Base-by-base conservation (phyloP, 2,797 vertebrate species). In the Telmatherina bonti region DNA sequence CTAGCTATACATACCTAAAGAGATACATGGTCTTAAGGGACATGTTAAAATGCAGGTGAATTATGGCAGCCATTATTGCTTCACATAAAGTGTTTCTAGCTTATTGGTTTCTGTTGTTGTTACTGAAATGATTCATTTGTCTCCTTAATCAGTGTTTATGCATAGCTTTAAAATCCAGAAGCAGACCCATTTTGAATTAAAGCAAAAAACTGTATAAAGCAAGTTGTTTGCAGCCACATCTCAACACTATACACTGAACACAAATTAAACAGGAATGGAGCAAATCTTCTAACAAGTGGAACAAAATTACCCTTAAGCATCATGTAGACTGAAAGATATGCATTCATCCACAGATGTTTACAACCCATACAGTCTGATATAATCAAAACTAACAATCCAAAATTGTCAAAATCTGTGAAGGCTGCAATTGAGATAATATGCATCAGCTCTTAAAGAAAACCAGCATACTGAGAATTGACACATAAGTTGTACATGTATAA, bases 11-110 rank as follows among this genome's bases (percentile, higher is more conserved):
- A 51, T 36, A 16, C 58, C 69, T 47, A 67, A 60, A 76, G 56
- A 74, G 49, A 81, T 59, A 51, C 24, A 2, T 10, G 41, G 66
- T 78, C 74, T 82, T 74, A 30, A 67, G 72, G 81, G 79, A 78
- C 36, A 73, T 60, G 58, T 72, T 72, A 70, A 72, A 62, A 63
- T 67, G 29, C 13, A 20, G 3, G 41, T 88, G 88, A 91, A 67
- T 88, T 85, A 88, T 85, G 54, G 75, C 47, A 59, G 41, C 76
- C 71, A 87, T 89, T 89, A 86, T 30, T 27, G 49, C 83, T 82
- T 68, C 36, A 70, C 49, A 77, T 58, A 59, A 59, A 76, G 61
- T 2, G 12, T 57, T 74, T 77, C 61, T 56, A 65, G 38, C 62
- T 72, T 85, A 73, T 85, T 64, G 67, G 70, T 70, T 82, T 69